phyloP scores from a whole-genome alignment of 2,888 invertebrate genomes.

The Leptopterna dolabrata region DNA sequence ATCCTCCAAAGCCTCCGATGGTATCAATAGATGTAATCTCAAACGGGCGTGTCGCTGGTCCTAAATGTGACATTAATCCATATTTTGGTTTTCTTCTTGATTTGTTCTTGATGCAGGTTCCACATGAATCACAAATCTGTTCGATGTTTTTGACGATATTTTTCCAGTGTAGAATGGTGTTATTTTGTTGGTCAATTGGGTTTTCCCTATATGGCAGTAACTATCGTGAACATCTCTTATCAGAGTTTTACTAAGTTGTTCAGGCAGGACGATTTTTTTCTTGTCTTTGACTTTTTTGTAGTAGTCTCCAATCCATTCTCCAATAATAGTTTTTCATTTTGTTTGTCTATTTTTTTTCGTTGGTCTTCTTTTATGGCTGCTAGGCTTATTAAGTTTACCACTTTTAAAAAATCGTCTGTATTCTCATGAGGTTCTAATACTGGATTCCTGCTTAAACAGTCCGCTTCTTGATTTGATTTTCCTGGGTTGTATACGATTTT shows the following conservation, averaged over 20 bases:
- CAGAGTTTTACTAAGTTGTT: slow-evolving; percentile 27
- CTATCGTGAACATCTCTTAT: slow-evolving; percentile 15
- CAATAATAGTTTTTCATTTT: slow-evolving; percentile 6
- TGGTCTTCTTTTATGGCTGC: slow-evolving; percentile 58
- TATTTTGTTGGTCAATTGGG: neutral
- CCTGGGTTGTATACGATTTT: too few relatives aligned
- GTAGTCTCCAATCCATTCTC: too few relatives aligned
- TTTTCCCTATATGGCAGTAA: slow-evolving; percentile 43
- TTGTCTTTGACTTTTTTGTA: too few relatives aligned
- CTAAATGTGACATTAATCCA: slow-evolving; percentile 63
- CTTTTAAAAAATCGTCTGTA: slow-evolving; percentile 56
- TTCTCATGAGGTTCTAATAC: slow-evolving; percentile 59
- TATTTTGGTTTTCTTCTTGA: slow-evolving; percentile 61
- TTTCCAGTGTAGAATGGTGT: neutral
- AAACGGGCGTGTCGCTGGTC: slow-evolving; percentile 63
- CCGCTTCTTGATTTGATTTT: too few relatives aligned
- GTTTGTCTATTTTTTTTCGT: slow-evolving; percentile 52
- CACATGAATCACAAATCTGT: slow-evolving; percentile 59
- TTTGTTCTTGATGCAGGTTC: slow-evolving; percentile 64
- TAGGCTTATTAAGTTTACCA: slow-evolving; percentile 59
- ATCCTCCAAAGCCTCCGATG: slow-evolving; percentile 64
- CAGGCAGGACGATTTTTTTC: neutral
- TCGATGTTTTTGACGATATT: slow-evolving; percentile 60
- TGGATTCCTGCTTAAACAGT: slow-evolving; percentile 60
- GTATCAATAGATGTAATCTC: slow-evolving; percentile 64